Evolutionary conservation across 2,888 invertebrate genomes (phyloP).

Genomic region (Cetonia aurata): DNA sequence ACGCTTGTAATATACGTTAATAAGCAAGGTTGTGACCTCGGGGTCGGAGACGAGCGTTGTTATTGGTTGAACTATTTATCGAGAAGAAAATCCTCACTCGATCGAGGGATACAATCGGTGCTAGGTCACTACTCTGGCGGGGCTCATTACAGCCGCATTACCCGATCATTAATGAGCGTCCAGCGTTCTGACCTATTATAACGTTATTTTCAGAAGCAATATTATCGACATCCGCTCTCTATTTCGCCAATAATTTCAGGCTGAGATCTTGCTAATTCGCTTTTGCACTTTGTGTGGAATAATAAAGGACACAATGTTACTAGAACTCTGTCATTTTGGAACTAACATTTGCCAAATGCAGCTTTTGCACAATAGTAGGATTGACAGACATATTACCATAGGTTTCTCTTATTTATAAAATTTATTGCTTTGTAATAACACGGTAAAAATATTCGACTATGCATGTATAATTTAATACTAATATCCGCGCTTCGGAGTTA

Average conservation of each 20-base stretch:
- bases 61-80: no score
- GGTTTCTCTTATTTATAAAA: no score
- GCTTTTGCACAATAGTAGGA: neutral
- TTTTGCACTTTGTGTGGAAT: constrained; percentile 49
- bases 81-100: no score
- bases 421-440: no score
- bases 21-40: no score
- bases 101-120: neutral
- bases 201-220: constrained; percentile 59
- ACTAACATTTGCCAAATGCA: constrained; percentile 37
- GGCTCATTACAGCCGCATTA: neutral
- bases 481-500: no score
- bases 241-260: constrained; percentile 50
- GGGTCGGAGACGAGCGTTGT: no score
- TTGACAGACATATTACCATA: no score
- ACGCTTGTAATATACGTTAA: no score
- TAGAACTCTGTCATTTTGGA: constrained; percentile 14
- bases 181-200: constrained; percentile 52
- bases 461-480: no score
- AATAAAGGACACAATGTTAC: constrained; percentile 30
- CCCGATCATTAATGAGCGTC: constrained; percentile 27
- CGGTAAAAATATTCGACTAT: no score
- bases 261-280: constrained; percentile 48
- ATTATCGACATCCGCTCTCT: constrained; percentile 59
- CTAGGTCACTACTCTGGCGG: no score